A percentile compares a stretch with the other conserved stretches of the same genome.
Evolutionary conservation across 2,888 invertebrate species (phyloP).

Genomic region (Salticus scenicus): DNA sequence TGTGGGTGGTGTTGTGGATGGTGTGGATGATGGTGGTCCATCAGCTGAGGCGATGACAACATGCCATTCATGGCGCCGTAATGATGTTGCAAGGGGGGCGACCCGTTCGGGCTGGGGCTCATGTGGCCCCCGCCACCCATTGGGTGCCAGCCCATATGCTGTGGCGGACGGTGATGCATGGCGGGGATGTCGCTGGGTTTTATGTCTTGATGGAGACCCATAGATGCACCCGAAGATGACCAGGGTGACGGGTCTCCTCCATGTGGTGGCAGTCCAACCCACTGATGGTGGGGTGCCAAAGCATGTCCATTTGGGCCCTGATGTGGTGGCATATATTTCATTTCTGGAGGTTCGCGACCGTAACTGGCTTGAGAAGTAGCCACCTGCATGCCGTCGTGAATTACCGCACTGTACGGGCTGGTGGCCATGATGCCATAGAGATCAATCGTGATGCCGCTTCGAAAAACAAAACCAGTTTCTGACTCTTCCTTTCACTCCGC

Average conservation of each 20-base stretch:
- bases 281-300: conserved; percentile 75
- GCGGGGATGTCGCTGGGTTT: conserved; percentile 77
- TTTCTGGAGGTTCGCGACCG: conserved; percentile 81
- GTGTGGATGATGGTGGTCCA: conserved; percentile 76
- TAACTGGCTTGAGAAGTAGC: conserved; percentile 76
- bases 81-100: conserved; percentile 76
- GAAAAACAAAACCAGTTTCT: not conserved
- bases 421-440: conserved; percentile 85
- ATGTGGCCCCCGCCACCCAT: conserved; percentile 77
- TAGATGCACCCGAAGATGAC: conserved; percentile 83
- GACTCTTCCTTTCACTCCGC: conserved; percentile 17
- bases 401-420: conserved; percentile 86
- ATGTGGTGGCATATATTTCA: conserved; percentile 91
- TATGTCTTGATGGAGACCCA: conserved; percentile 80
- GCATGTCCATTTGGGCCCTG: conserved; percentile 83
- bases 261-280: conserved; percentile 68
- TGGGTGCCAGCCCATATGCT: conserved; percentile 86
- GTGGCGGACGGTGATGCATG: conserved; percentile 74
- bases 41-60: conserved; percentile 76
- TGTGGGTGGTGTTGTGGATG: conserved; percentile 49
- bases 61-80: conserved; percentile 84
- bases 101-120: conserved; percentile 78
- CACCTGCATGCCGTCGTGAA: conserved; percentile 76
- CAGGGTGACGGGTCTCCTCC: conserved; percentile 82
- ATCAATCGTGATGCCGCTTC: conserved; percentile 57